phyloP scores from a whole-genome alignment of 2,113 vertebrate species.

The Forbesichthys agassizii region DNA sequence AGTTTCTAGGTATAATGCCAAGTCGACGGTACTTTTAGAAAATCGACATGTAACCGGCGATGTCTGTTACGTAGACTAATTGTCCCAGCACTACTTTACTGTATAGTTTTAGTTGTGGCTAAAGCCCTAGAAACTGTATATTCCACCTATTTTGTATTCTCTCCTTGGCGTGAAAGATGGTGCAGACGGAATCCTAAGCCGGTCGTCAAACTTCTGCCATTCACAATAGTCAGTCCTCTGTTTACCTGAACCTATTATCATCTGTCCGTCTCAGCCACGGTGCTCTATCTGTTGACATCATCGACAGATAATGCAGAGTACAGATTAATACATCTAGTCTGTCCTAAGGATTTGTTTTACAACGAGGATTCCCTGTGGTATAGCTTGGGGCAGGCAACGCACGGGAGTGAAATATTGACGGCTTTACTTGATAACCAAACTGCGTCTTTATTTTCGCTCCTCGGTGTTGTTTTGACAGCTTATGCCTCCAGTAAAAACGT shows the following conservation, averaged over 20 bases:
- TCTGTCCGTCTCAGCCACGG: background rate
- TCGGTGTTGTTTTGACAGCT: constrained; percentile 39
- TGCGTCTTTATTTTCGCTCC: constrained; percentile 43
- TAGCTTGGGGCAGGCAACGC: constrained; percentile 21
- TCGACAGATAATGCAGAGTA: background rate
- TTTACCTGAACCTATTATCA: constrained; percentile 1
- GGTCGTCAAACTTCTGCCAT: constrained; percentile 31
- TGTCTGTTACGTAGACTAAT: too few species aligned
- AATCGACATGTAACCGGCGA: too few species aligned
- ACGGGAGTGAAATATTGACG: constrained; percentile 48
- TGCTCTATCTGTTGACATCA: too few species aligned
- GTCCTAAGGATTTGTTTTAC: background rate
- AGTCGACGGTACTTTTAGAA: too few species aligned
- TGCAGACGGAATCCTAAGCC: constrained; percentile 8
- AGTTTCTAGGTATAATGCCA: too few species aligned
- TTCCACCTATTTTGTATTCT: background rate
- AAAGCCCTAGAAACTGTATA: background rate
- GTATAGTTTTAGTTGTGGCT: background rate
- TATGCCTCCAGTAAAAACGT: constrained; percentile 51
- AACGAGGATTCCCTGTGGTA: background rate
- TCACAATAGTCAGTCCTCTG: constrained; percentile 12
- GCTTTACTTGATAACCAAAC: constrained; percentile 34
- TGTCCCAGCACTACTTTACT: too few species aligned
- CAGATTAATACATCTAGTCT: background rate
- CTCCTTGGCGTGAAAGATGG: background rate